phyloP scores from a whole-genome alignment of 2,113 vertebrate genomes.

The Petromus typicus region DNA sequence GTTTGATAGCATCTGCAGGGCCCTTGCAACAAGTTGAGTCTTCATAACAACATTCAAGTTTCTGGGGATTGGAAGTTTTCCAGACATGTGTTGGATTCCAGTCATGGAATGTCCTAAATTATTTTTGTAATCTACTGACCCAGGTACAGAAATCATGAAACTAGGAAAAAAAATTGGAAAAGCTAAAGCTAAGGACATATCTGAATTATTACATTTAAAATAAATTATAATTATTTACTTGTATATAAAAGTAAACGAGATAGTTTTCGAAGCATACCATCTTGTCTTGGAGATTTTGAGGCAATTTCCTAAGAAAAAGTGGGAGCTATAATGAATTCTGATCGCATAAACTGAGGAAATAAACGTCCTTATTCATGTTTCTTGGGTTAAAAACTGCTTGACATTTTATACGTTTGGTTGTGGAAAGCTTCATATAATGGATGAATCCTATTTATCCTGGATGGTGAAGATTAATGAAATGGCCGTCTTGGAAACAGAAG shows the following conservation, averaged over 20 bases:
- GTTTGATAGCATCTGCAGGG: background rate
- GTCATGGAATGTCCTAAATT: background rate
- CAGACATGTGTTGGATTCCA: background rate
- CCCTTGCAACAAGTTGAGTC: background rate
- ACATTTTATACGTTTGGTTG: constrained; percentile 61
- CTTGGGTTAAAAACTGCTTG: constrained; percentile 62
- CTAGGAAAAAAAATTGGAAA: background rate
- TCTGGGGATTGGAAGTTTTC: background rate
- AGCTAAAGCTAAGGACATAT: background rate
- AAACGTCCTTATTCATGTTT: constrained; percentile 24
- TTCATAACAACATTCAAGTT: background rate
- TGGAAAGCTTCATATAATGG: constrained; percentile 68
- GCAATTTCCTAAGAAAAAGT: background rate
- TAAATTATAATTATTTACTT: background rate
- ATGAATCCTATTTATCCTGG: constrained; percentile 68
- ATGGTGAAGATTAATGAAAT: constrained; percentile 76
- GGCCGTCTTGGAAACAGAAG: constrained; percentile 65
- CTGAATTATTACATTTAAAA: background rate
- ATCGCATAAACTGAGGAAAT: background rate
- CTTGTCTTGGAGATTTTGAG: background rate
- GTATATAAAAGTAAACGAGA: background rate
- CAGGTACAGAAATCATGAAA: background rate
- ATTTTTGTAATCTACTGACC: background rate
- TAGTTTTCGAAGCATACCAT: background rate
- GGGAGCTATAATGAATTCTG: background rate